Conservation (phyloP, 92 coral and sea anemone species). For the Actinostola sp. region DNA sequence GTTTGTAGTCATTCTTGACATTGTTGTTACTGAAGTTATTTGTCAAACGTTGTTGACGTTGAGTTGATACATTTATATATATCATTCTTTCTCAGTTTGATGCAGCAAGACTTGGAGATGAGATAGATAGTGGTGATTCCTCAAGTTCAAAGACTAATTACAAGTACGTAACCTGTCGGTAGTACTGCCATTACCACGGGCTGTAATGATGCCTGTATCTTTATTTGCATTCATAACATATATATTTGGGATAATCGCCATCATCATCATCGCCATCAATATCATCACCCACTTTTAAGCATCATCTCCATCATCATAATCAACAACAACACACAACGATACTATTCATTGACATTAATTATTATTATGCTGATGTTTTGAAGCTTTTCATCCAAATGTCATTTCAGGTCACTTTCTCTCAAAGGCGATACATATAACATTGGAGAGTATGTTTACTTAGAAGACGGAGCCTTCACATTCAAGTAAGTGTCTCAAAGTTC, state of each 20-base stretch:
- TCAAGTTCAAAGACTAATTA: conserved; percentile 57
- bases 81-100: conserved; percentile 60
- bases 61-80: background rate
- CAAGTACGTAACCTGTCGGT: conserved; percentile 53
- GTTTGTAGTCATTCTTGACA: background rate
- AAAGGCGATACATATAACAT: conserved; percentile 61
- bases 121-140: conserved; percentile 53
- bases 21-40: background rate
- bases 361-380: no score
- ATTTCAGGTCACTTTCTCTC: conserved; percentile 60
- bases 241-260: no score
- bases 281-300: no score
- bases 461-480: conserved; percentile 78
- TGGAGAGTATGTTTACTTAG: conserved; percentile 76
- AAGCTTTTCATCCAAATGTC: no score
- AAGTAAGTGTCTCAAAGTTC: conserved; percentile 59
- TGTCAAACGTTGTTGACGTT: no score
- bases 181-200: no score
- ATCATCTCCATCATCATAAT: no score
- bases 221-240: no score
- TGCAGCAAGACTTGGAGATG: conserved; percentile 62
- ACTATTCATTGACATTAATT: no score
- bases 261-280: no score
- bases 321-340: no score
- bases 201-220: no score